Base-by-base conservation (phyloP, 1,140 invertebrate genomes). In the Manduca sexta region DNA sequence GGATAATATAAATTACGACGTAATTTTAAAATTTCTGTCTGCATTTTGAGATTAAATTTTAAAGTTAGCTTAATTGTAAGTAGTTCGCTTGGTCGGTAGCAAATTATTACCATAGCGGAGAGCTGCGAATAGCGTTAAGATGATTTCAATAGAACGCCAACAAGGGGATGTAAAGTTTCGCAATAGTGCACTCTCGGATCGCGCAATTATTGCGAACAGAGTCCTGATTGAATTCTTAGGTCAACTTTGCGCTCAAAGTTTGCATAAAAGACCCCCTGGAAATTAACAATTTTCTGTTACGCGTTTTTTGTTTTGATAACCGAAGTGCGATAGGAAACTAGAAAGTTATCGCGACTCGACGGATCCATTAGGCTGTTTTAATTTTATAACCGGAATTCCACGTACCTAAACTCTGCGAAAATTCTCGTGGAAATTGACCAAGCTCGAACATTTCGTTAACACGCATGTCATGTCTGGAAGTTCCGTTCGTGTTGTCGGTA, bases 71-170 rank as follows among this genome's bases (percentile, higher is more conserved):
- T 47, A 60, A 67, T 65, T 69, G 66, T 60, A 75, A 75, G 68
- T 75, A 73, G 64, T 77, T 79, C 68, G 68, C 62, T 64, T 64
- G 49, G 57, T 62, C 63, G 49, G 60, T 63, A 73, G 65, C 64
- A 77, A 84, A 80, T 82, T 82, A 79, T 80, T 77, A 70, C 65
- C 59, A 57, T 56, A 58, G 63, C 78, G 68, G 77, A 76, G 67
- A 74, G 76, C 60, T 68, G 64, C 62, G 70, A 75, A 78, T 72
- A 78, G 71, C 70, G 67, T 69, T 84, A 81, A 84, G 74, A 82
- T 80, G 72, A 79, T 81, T 84, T 79, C 75, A 82, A 81, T 82
- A 74, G 77, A 76, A 84, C 63, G 68, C 78, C 65, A 74, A 79
- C 69, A 82, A 80, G 60, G 70, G 69, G 67, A 74, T 78, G 73